Evolutionary conservation across 1,140 invertebrate genomes (phyloP).

Genomic region (Diabrotica undecimpunctata): DNA sequence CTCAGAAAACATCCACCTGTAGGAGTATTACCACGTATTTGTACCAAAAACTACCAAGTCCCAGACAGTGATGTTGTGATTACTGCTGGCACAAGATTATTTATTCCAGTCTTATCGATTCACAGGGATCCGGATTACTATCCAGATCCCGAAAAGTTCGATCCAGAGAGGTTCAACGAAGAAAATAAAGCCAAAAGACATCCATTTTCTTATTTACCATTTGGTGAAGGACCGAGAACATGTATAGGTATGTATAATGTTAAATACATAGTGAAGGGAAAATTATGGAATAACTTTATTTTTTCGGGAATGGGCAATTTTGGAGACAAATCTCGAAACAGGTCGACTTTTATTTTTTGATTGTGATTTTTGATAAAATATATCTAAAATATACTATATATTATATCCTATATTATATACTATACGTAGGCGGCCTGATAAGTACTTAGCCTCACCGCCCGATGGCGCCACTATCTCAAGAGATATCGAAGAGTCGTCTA

Average conservation of each 20-base stretch:
- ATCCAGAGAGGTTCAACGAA: slow-evolving; percentile 57
- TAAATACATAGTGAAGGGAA: too few species aligned
- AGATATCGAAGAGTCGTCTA: too few species aligned
- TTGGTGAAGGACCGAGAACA: slow-evolving; percentile 58
- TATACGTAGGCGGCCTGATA: too few species aligned
- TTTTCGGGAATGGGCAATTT: too few species aligned
- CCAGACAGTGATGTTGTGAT: slow-evolving; percentile 35
- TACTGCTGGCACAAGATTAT: slow-evolving; percentile 49
- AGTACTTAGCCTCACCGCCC: too few species aligned
- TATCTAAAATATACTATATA: too few species aligned
- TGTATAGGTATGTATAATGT: slow-evolving; percentile 51
- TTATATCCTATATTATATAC: too few species aligned
- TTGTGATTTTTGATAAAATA: too few species aligned
- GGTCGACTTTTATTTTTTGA: too few species aligned
- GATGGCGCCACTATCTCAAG: too few species aligned
- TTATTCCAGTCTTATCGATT: slow-evolving; percentile 59
- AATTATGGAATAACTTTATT: too few species aligned
- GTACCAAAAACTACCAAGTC: slow-evolving; percentile 46
- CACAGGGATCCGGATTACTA: slow-evolving; percentile 59
- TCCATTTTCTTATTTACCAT: slow-evolving; percentile 53
- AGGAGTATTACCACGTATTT: slow-evolving; percentile 38
- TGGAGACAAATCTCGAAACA: too few species aligned
- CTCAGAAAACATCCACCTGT: slow-evolving; percentile 23
- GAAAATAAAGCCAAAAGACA: slow-evolving; percentile 42
- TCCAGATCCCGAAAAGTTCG: slow-evolving; percentile 58